These are phyloP conservation scores for Cydia strobilella DNA, from an alignment of 1,140 invertebrate species.

Conservation along the genomic window DNA sequence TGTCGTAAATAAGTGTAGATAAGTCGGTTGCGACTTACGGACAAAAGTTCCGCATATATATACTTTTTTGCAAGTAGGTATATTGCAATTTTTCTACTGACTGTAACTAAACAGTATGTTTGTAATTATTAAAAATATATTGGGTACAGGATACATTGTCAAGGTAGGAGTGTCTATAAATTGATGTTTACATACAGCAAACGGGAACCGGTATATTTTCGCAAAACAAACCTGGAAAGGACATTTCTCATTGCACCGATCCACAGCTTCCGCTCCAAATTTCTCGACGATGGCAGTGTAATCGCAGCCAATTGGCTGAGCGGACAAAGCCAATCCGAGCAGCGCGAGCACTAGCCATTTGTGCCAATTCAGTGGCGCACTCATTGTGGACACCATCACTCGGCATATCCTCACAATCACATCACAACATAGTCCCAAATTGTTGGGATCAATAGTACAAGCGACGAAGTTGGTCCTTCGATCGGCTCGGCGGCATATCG, in stretches of 20 bases:
- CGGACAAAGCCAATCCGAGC: constrained; percentile 79
- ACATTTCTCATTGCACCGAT: constrained; percentile 75
- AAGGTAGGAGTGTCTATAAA: background rate
- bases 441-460: constrained; percentile 34
- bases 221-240: constrained; percentile 69
- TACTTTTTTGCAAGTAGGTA: no score
- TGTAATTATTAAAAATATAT: no score
- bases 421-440: constrained; percentile 38
- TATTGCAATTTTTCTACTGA: no score
- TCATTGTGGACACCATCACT: constrained; percentile 65
- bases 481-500: constrained; percentile 24
- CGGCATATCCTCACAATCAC: constrained; percentile 53
- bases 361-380: constrained; percentile 72
- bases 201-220: background rate
- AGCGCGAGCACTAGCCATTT: constrained; percentile 77
- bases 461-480: constrained; percentile 32
- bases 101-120: no score
- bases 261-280: constrained; percentile 77
- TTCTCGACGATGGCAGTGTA: constrained; percentile 77
- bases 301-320: constrained; percentile 77
- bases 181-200: background rate
- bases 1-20: no score
- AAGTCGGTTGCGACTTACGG: no score
- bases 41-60: no score
- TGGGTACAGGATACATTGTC: no score